A percentile compares a stretch with the other conserved stretches of the same genome.
Conservation (phyloP, 2,797 vertebrate species). For the Danio jaintianensis region DNA sequence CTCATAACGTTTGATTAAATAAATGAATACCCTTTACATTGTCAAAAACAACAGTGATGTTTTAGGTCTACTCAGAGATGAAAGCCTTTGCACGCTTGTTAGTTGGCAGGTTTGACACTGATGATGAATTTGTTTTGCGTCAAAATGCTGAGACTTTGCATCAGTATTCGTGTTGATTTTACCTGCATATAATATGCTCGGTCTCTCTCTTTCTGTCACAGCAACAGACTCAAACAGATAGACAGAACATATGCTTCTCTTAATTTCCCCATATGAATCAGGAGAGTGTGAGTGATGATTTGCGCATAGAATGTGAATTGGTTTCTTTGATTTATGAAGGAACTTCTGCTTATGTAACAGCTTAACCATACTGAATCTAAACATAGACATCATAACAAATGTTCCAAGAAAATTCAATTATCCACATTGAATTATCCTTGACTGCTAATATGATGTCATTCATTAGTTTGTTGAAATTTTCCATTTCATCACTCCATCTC, state of each 20-base stretch:
- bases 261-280: constrained; percentile 35
- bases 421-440: neutral
- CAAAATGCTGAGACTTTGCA: neutral
- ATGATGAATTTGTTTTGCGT: constrained; percentile 17
- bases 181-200: neutral
- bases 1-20: neutral
- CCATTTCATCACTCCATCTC: constrained; percentile 6
- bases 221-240: neutral
- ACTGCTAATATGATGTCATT: constrained; percentile 27
- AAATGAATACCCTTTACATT: neutral
- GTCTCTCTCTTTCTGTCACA: neutral
- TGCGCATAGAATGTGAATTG: neutral
- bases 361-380: constrained; percentile 6
- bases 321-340: constrained; percentile 21
- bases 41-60: neutral
- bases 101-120: neutral
- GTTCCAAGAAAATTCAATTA: constrained; percentile 15
- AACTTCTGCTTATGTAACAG: constrained; percentile 29
- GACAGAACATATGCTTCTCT: neutral
- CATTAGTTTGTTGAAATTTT: constrained; percentile 21
- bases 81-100: neutral
- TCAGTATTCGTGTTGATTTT: constrained; percentile 22
- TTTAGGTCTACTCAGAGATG: neutral
- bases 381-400: constrained; percentile 20
- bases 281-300: constrained; percentile 7